phyloP scores from a whole-genome alignment of 2,797 vertebrate species.

The Chloroceryle amazona region DNA sequence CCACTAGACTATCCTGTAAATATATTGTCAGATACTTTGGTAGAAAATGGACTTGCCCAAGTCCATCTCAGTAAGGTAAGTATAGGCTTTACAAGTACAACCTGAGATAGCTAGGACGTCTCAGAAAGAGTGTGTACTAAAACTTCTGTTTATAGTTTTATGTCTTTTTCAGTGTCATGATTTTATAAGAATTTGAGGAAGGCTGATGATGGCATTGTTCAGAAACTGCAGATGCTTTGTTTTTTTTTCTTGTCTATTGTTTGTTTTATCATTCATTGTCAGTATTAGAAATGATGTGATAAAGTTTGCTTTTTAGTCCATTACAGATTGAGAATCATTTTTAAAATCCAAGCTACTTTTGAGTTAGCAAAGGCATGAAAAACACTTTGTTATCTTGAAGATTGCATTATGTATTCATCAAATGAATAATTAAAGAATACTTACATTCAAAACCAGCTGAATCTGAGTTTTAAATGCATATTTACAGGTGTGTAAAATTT shows the following conservation, averaged over 20 bases:
- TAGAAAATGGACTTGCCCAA: not conserved
- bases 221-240: not conserved
- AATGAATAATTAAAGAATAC: not conserved
- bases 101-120: not conserved
- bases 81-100: not conserved
- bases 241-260: not conserved
- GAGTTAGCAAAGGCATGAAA: not conserved
- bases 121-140: not conserved
- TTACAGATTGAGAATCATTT: not conserved
- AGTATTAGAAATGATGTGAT: not conserved
- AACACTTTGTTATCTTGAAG: not conserved
- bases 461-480: not conserved
- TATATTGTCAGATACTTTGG: not conserved
- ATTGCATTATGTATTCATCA: not conserved
- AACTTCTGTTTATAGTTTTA: not conserved
- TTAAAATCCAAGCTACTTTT: not conserved
- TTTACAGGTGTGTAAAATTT: slow-evolving; percentile 8
- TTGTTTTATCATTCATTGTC: not conserved
- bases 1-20: not conserved
- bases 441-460: not conserved
- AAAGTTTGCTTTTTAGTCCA: not conserved
- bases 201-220: not conserved
- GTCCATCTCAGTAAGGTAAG: not conserved
- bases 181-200: not conserved
- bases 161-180: not conserved